Evolutionary conservation across 2,888 invertebrate genomes (phyloP), one percentile per base, ranked within the genome.

Genomic region (Tachystola acroxantha): DNA sequence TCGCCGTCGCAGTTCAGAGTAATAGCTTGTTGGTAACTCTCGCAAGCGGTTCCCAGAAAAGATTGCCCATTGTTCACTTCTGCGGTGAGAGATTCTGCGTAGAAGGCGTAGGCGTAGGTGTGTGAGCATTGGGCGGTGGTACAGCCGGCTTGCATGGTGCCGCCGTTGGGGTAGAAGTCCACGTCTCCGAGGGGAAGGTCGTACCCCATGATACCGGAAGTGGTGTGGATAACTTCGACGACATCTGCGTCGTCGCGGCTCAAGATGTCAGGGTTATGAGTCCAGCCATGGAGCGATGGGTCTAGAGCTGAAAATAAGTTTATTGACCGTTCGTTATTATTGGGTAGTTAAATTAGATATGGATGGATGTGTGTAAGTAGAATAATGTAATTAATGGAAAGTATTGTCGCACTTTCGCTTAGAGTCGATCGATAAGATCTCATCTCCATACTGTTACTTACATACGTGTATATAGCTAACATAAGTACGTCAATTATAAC

Each of bases 151-250:
- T 85, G 85, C 24, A 24, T n/a, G 1, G 43, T 24, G 7, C 85
- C 87, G 3, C 84, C 84, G 43, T 86, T 85, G 16, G 86, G 48
- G 43, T 81, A 88, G 53, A 86, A 84, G 51, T 87, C 75, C 1
- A 85, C 3, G 42, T 70, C 57, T 7, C 87, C 87, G 9, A 86
- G 50, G 0, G 86, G 80, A 0, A 42, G 34, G 48, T 81, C 84
- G 46, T 82, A 84, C 19, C 86, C 87, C 1, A 51, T 33, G 12
- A 24, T 3, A 0, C 84, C 84, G 20, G 68, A 61, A 1, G 80
- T 77, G 0, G 77, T 56, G 49, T 87, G 77, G 1, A 88, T 46
- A 0, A 86, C 82, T 40, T 87, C 88, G 0, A 87, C 87, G 2
- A 74, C 41, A 0, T 1, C 42, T 4, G 84, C 88, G 24, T 70